Base-by-base conservation (phyloP, 2,888 invertebrate genomes). In the Beris morrisii region DNA sequence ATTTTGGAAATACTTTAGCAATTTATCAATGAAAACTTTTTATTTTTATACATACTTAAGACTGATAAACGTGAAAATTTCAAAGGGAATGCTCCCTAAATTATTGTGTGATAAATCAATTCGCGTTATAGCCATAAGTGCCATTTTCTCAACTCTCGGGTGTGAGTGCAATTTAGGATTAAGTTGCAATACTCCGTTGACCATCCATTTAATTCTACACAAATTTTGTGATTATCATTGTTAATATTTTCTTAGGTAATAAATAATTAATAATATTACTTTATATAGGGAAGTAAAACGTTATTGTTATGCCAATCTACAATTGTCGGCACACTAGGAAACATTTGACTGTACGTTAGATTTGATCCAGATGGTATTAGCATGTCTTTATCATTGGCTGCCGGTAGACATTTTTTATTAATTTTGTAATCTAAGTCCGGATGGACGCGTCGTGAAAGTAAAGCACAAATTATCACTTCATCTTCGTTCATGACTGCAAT, bases 351-450 rank as follows among this genome's bases (percentile, higher is more conserved):
- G 78, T 91, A 92, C 0, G 92, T 91, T 45, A 91, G 84, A 28
- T 86, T 85, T 50, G 85, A 86, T 76, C 88, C 84, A 1, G 86
- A 78, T 7, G 82, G 83, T 64, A 75, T 67, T 58, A 79, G 78
- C 4, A 78, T 78, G 67, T 77, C 77, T 9, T 79, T 78, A 32
- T 83, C 81, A 4, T 85, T 82, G 1, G 85, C 83, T 12, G 82
- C 81, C 28, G 79, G 78, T 80, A 95, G 87, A 1, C 89, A 87
- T 71, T 92, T 90, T 77, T 93, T 94, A 81, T 97, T 96, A 56
- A 98, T 89, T 80, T 93, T 93, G 79, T 90, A 92, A 75, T 97
- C 97, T 0, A 92, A 91, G 81, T 98, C 98, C 0, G 92, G 88
- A 79, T 93, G 89, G 0, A 93, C 93, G 80, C 93, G 92, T 57